Base-by-base conservation (phyloP, 1,140 invertebrate species). In the Maniola jurtina region DNA sequence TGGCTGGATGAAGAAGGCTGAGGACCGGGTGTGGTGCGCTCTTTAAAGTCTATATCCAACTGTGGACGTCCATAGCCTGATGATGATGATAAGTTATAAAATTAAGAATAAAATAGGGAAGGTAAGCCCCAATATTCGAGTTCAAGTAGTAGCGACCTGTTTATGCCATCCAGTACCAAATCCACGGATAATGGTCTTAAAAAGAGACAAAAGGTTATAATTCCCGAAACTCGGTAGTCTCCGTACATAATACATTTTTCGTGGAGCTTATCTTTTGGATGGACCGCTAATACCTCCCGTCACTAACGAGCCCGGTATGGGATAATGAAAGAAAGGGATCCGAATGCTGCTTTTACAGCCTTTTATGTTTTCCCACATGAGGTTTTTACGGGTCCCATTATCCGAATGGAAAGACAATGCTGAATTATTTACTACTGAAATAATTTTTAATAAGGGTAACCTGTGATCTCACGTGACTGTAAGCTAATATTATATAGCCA, bases 181-280 rank as follows among this genome's bases (percentile, higher is more conserved):
- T 70, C 56, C 63, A n/a, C 14, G 42, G 50, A 60, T 60, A 68
- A 59, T 64, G 36, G 65, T 68, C 56, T 52, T 57, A 70, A 61
- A 70, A 66, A 62, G 66, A 63, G 52, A 70, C 68, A 70, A 70
- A 65, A 52, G 68, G 45, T 65, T 40, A 66, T 70, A 70, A 69
- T 65, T 62, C 68, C 63, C 42, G 14, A 40, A 58, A 68, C 45
- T 48, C 45, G 8, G 45, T 48, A 7, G 38, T 50, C 58, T 52
- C 38, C 35, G 50, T 61, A 64, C 67, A 50, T 69, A 64, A 69
- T 61, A 61, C 62, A 57, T 62, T 62, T 70, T 61, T 65, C 50
- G 59, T 61, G 57, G 36, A 61, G 58, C 65, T 70, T 70, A 66
- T 70, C 68, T 66, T 52, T 59, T 52, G 52, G 45, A 34, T 36